phyloP scores from a whole-genome alignment of 2,888 invertebrate species.

The Pandemis heparana region DNA sequence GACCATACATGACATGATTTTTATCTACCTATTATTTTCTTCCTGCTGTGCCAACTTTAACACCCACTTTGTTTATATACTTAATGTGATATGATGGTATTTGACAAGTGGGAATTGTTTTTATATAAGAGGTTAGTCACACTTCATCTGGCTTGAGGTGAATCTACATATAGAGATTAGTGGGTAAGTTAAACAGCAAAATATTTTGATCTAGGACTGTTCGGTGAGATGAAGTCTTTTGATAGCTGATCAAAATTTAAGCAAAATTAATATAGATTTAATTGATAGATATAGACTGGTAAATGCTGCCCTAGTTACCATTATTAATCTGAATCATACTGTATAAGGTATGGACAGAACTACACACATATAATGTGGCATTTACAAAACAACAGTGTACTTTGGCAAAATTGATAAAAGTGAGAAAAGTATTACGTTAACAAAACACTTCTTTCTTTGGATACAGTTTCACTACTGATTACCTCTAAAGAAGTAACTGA shows the following conservation, averaged over 20 bases:
- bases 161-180: background rate
- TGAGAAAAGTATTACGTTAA: slow-evolving; percentile 13
- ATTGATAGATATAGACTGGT: background rate
- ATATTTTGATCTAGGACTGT: background rate
- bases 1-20: background rate
- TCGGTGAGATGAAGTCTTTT: background rate
- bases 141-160: background rate
- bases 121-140: background rate
- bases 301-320: slow-evolving; percentile 1
- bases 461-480: slow-evolving; percentile 22
- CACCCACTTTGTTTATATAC: background rate
- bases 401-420: background rate
- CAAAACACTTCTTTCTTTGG: background rate
- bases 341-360: background rate
- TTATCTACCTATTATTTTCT: background rate
- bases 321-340: background rate
- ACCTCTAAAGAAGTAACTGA: background rate
- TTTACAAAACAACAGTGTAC: background rate
- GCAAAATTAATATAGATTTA: background rate
- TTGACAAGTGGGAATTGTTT: background rate
- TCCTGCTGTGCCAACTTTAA: background rate
- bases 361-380: background rate
- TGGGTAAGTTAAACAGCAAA: background rate
- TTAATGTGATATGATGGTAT: background rate
- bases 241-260: background rate